Conservation (phyloP, 92 coral and sea anemone genomes). For the Parazoanthus swiftii region DNA sequence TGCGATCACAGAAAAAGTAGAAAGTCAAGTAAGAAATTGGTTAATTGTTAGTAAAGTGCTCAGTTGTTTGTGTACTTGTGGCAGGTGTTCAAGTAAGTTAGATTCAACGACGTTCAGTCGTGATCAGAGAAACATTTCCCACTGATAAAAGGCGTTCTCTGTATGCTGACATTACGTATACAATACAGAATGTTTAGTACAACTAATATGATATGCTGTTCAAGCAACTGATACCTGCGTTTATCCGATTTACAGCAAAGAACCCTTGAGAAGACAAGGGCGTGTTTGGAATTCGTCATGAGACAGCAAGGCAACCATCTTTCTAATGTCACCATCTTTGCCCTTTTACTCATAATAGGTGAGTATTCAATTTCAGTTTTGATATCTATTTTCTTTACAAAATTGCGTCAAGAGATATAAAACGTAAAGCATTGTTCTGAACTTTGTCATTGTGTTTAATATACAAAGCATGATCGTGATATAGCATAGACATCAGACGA, state of each 20-base stretch:
- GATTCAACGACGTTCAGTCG: neutral
- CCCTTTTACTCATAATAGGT: neutral
- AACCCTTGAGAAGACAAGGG: neutral
- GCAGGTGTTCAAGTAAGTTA: neutral
- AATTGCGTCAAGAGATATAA: too few species aligned
- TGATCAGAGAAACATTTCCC: neutral
- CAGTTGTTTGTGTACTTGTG: neutral
- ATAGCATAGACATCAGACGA: too few species aligned
- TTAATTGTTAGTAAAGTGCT: neutral
- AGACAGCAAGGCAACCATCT: neutral
- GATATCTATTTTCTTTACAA: neutral
- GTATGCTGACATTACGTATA: neutral
- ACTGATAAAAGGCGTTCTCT: neutral
- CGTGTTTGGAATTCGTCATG: neutral
- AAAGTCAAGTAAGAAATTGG: neutral
- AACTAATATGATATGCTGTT: neutral
- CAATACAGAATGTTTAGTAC: neutral
- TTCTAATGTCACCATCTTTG: neutral
- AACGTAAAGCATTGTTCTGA: neutral
- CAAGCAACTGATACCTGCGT: neutral
- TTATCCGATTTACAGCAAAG: neutral
- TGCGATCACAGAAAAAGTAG: neutral
- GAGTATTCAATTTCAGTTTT: neutral
- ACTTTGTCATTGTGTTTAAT: neutral
- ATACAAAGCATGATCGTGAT: too few species aligned